Evolutionary conservation across 2,888 invertebrate genomes (phyloP).

Genomic region (Drosophila kanekoi): DNA sequence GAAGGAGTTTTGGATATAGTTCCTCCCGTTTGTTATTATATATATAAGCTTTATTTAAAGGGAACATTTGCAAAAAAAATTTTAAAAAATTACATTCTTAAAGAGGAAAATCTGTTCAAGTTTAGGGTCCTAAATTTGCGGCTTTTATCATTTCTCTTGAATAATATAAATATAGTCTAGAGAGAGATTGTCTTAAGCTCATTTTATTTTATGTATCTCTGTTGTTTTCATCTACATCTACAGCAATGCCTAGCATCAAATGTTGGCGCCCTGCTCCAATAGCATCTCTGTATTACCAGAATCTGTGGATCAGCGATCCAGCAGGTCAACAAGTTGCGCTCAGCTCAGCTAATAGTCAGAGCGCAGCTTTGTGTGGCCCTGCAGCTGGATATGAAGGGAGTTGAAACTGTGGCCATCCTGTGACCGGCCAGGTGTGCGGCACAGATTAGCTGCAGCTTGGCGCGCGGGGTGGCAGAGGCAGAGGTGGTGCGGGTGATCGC

Average conservation of each 20-base stretch:
- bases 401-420: slow-evolving; percentile 9
- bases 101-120: too few species aligned
- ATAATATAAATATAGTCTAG: too few species aligned
- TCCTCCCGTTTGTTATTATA: too few species aligned
- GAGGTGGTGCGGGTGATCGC: slow-evolving; percentile 43
- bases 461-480: neutral
- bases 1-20: too few species aligned
- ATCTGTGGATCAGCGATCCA: slow-evolving; percentile 1
- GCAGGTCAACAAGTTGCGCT: slow-evolving; percentile 14
- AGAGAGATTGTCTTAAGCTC: too few species aligned
- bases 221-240: neutral
- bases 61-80: too few species aligned
- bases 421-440: slow-evolving; percentile 21
- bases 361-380: slow-evolving; percentile 36
- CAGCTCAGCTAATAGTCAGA: neutral
- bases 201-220: too few species aligned
- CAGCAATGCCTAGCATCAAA: neutral
- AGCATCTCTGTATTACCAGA: neutral
- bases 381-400: slow-evolving; percentile 1
- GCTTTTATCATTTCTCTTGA: too few species aligned
- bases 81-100: too few species aligned
- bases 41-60: too few species aligned
- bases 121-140: too few species aligned
- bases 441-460: neutral
- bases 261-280: neutral